A percentile compares a stretch with the other conserved stretches of the same genome.
These are phyloP conservation scores for Onychorhynchus coronatus DNA, from an alignment of 2,113 vertebrate genomes.

Conservation along the genomic window DNA sequence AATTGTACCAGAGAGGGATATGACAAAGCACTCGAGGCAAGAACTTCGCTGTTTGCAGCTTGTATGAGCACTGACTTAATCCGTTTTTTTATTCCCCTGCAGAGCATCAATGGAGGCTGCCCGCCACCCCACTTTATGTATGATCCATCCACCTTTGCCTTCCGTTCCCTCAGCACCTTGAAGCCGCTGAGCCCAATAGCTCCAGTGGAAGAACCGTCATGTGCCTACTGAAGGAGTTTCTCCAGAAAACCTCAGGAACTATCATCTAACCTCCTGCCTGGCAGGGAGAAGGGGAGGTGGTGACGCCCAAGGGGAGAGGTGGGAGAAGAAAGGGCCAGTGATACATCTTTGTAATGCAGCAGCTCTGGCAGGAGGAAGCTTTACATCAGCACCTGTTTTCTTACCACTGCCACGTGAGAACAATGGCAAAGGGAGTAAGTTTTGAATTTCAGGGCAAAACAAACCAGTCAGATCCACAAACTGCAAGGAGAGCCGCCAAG, in stretches of 20 bases:
- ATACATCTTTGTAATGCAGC: not conserved
- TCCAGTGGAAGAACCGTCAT: conserved; percentile 82
- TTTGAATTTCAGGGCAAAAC: not conserved
- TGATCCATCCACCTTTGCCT: conserved; percentile 88
- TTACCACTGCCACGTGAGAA: not conserved
- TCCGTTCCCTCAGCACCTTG: conserved; percentile 86
- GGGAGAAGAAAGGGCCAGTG: not conserved
- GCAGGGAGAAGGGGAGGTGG: not conserved
- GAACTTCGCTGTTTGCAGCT: not conserved
- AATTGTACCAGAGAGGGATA: not conserved
- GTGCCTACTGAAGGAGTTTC: conserved; percentile 76
- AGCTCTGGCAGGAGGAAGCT: not conserved
- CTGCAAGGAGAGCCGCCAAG: not conserved
- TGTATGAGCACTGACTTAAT: not conserved
- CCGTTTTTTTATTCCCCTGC: conserved; percentile 5
- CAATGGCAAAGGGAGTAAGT: not conserved
- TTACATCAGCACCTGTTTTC: not conserved
- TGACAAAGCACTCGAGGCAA: not conserved
- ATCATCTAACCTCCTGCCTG: not conserved
- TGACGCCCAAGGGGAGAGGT: not conserved
- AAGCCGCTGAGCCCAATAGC: conserved; percentile 82
- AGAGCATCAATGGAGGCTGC: conserved; percentile 78
- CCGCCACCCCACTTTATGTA: conserved; percentile 81
- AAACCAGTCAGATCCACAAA: not conserved
- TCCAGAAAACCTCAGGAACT: conserved; percentile 64